phyloP scores from a whole-genome alignment of 2,888 invertebrate genomes.

The Cremastinae sp. region DNA sequence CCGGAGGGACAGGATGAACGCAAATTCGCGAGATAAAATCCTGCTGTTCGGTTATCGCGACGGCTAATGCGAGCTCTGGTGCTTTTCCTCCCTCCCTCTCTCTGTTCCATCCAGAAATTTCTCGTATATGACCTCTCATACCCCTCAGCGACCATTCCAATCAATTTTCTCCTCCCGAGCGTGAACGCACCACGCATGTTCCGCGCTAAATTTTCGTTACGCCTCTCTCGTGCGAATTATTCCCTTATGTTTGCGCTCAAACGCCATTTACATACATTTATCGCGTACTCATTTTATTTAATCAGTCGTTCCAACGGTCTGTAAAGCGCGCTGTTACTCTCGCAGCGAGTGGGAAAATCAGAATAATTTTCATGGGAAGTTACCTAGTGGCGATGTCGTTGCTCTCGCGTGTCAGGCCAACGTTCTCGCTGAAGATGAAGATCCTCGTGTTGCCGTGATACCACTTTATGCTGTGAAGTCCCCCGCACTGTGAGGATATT shows the following conservation, averaged over 20 bases:
- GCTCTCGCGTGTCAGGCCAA: slow-evolving; percentile 85
- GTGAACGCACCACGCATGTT: slow-evolving; percentile 33
- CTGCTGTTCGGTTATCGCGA: no score
- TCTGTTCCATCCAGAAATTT: not conserved
- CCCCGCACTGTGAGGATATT: slow-evolving; percentile 87
- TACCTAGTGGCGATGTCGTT: slow-evolving; percentile 88
- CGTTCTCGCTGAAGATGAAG: slow-evolving; percentile 87
- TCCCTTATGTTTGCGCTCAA: slow-evolving; percentile 14
- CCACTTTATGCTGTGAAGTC: slow-evolving; percentile 92
- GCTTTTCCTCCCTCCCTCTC: slow-evolving; percentile 4
- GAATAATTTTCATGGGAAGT: slow-evolving; percentile 7
- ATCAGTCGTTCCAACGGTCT: not conserved
- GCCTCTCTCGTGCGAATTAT: not conserved
- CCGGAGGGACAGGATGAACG: no score
- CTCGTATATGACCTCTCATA: slow-evolving; percentile 21
- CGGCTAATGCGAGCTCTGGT: not conserved
- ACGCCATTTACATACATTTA: slow-evolving; percentile 22
- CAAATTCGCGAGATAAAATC: no score
- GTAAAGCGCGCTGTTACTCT: no score
- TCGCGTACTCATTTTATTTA: slow-evolving; percentile 28
- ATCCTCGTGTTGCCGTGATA: slow-evolving; percentile 88
- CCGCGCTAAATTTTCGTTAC: slow-evolving; percentile 32
- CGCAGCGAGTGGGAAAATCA: not conserved
- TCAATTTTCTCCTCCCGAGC: slow-evolving; percentile 50
- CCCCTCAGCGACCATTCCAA: slow-evolving; percentile 47